These are phyloP conservation scores for Himalopsyche tibetana DNA, from an alignment of 2,888 invertebrate species.

Conservation along the genomic window DNA sequence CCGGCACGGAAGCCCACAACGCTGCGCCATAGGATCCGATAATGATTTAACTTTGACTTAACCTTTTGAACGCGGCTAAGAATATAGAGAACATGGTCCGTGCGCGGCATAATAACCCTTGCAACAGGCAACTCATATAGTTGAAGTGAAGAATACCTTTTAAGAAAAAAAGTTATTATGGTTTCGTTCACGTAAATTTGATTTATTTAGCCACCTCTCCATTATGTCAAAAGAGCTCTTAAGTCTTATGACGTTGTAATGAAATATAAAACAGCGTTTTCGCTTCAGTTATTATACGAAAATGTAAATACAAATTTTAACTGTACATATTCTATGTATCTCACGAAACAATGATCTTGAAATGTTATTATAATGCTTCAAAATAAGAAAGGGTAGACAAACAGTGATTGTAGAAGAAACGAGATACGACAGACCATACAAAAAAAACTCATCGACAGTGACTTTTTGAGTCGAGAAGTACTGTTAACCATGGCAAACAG, in stretches of 20 bases:
- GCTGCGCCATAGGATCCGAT: too few species aligned
- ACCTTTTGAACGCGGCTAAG: too few species aligned
- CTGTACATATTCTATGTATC: constrained; percentile 1
- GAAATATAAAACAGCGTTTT: not conserved
- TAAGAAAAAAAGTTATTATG: too few species aligned
- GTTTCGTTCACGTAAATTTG: too few species aligned
- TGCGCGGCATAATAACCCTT: too few species aligned
- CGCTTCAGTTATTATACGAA: not conserved
- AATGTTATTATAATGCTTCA: not conserved
- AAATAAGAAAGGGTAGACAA: not conserved
- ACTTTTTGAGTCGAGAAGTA: not conserved
- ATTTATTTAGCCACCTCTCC: too few species aligned
- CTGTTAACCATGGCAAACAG: not conserved
- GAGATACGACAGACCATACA: not conserved
- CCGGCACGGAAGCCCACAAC: too few species aligned
- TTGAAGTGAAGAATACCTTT: too few species aligned
- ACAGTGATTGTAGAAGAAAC: not conserved
- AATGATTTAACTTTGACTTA: too few species aligned
- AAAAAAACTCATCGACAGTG: not conserved
- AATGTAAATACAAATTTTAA: not conserved
- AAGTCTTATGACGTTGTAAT: not conserved
- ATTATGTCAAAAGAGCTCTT: too few species aligned
- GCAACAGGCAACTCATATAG: too few species aligned
- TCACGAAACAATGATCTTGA: constrained; percentile 9
- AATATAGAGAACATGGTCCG: too few species aligned